phyloP scores from a whole-genome alignment of 2,113 vertebrate genomes.

The Suncus etruscus region DNA sequence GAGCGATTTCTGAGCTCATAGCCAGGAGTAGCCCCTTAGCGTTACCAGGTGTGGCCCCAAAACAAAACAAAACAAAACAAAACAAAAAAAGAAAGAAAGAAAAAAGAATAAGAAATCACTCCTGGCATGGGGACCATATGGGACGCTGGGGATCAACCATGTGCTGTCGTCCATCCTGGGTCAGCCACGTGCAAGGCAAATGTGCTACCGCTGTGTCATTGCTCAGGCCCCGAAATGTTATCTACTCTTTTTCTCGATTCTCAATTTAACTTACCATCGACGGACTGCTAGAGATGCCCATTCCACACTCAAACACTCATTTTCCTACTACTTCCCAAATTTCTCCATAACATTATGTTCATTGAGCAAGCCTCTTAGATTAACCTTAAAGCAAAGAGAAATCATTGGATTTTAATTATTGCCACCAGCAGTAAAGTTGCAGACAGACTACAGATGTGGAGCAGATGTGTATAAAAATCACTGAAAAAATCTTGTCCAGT shows the following conservation, averaged over 20 bases:
- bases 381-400: neutral
- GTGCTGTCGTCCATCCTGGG: no score
- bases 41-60: no score
- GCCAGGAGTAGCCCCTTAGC: no score
- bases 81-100: no score
- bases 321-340: neutral
- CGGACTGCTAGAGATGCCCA: neutral
- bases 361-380: neutral
- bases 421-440: conserved; percentile 35
- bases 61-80: no score
- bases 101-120: no score
- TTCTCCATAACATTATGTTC: neutral
- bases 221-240: neutral
- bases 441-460: conserved; percentile 68
- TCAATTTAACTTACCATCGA: neutral
- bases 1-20: no score
- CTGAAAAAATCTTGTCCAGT: neutral
- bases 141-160: no score
- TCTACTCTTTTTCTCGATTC: conserved; percentile 1
- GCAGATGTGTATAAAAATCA: conserved; percentile 68
- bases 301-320: neutral
- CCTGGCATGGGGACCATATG: no score
- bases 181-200: no score
- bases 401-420: conserved; percentile 32
- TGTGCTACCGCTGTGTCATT: no score